phyloP scores from a whole-genome alignment of 2,888 invertebrate genomes.

The Nesidiocoris tenuis region DNA sequence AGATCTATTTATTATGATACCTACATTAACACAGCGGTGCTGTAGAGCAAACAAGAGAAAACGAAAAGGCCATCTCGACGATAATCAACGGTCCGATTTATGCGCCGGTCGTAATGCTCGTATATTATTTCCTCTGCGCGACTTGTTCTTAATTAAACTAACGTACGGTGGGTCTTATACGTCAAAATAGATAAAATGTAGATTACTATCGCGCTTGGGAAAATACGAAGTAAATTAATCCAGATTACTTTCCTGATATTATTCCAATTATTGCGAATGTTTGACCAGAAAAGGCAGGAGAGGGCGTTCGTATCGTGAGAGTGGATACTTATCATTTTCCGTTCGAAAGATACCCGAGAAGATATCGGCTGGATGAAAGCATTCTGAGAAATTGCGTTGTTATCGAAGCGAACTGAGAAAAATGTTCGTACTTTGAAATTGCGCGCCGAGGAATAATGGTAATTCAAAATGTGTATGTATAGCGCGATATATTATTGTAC shows the following conservation, averaged over 20 bases:
- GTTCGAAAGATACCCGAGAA: background rate
- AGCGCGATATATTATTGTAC: too few relatives aligned
- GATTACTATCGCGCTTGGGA: conserved; percentile 5
- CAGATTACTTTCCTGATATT: conserved; percentile 17
- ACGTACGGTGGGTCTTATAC: conserved; percentile 8
- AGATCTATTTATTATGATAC: too few relatives aligned
- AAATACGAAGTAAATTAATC: conserved; percentile 8
- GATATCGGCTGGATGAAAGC: background rate
- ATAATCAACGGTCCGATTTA: too few relatives aligned
- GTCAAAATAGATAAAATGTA: conserved; percentile 5
- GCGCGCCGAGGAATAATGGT: too few relatives aligned
- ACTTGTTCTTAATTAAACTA: conserved; percentile 21
- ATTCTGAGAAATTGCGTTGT: background rate
- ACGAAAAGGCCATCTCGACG: too few relatives aligned
- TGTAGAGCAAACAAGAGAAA: too few relatives aligned
- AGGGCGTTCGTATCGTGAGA: background rate
- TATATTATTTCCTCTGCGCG: too few relatives aligned
- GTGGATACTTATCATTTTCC: background rate
- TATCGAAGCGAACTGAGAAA: background rate
- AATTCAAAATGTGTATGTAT: too few relatives aligned
- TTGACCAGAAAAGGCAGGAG: background rate
- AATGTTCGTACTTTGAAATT: too few relatives aligned
- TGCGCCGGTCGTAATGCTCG: too few relatives aligned
- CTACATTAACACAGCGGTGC: too few relatives aligned
- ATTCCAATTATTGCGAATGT: conserved; percentile 20